Evolutionary conservation across 2,113 vertebrate species (phyloP), one percentile per base, ranked within the genome.

Genomic region (Malurus melanocephalus): DNA sequence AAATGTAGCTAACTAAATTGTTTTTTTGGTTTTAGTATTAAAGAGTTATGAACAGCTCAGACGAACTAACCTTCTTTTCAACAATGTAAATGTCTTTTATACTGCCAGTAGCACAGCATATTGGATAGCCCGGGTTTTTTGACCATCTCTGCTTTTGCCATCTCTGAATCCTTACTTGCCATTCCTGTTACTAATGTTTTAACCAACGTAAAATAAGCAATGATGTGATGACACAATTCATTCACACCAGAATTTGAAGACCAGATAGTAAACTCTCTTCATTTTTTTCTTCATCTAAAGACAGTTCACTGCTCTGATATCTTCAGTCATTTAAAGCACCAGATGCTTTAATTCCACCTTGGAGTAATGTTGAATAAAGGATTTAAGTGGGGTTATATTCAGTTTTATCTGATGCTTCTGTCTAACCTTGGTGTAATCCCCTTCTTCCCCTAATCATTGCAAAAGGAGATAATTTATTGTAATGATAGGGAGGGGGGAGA

Each of bases 381-480:
- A 87, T 91, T 93, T 77, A 85, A 77, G 30, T 64, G 42, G 67
- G 8, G 4, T 89, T 83, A 80, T 68, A 72, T 61, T 71, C 48
- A 51, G 22, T 59, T 92, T 87, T 78, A 88, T 82, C 73, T 90
- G 46, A 64, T 86, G 42, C 65, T 92, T 88, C 69, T 89, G 76
- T 88, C 57, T 87, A 86, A 78, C 61, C 56, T 93, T 80, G 12
- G 49, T 83, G 45, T 92, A 94, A 89, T 89, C 59, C 46, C 7
- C 40, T 46, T 80, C 61, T 84, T 93, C 51, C 51, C 32, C 28
- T 93, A 88, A 78, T 84, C 14, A 61, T 24, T 86, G 21, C 21
- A 86, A 75, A 67, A 89, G 57, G 30, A 88, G n/a, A 75, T 61
- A 61, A 93, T 88, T 83, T 71, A 83, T 95, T 91, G 33, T 83